Base-by-base conservation (phyloP, 2,113 vertebrate genomes). In the Gavialis gangeticus region DNA sequence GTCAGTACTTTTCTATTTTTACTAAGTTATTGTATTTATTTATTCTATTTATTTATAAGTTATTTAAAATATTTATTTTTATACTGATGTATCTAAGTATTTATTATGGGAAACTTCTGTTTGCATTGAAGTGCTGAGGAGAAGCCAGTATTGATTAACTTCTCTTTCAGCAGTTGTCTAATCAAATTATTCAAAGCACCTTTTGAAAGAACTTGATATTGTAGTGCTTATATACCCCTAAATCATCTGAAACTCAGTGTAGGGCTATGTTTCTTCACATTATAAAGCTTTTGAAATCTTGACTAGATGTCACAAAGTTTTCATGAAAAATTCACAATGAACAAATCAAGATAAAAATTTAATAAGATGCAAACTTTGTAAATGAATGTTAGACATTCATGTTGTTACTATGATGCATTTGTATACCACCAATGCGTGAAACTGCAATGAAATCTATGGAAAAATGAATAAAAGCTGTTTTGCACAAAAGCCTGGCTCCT, bases 31-130 rank as follows among this genome's bases (percentile, higher is more conserved):
- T 91, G 82, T 87, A 75, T 0, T 12, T 85, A 93, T 91, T 96
- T 94, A 93, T 96, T 92, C 19, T 96, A 96, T 97, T 97, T 97
- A 96, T 97, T 96, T 87, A 25, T 12, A 2, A 46, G 24, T 64
- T 96, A 96, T 95, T 96, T 94, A 56, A 14, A 73, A 46, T 71
- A 96, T 96, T 90, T n/a, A 79, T 25, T 25, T 94, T 90, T 77
- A 92, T 21, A 21, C 18, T 6, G 84, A 91, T 73, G 82, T 46
- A 37, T 27, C 73, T n/a, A n/a, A n/a, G 18, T 87, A 56, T 88
- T 91, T 87, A 88, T 34, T 82, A 64, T 24, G 24, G 46, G 9
- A 24, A 57, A 67, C 30, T 9, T 4, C 5, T 13, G 2, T 15
- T 56, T n/a, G n/a, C 57, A 60, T 46, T n/a, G 28, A 57, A 57